These are phyloP conservation scores for Hypocryptadius cinnamomeus DNA, from an alignment of 2,113 vertebrate species.

Conservation along the genomic window DNA sequence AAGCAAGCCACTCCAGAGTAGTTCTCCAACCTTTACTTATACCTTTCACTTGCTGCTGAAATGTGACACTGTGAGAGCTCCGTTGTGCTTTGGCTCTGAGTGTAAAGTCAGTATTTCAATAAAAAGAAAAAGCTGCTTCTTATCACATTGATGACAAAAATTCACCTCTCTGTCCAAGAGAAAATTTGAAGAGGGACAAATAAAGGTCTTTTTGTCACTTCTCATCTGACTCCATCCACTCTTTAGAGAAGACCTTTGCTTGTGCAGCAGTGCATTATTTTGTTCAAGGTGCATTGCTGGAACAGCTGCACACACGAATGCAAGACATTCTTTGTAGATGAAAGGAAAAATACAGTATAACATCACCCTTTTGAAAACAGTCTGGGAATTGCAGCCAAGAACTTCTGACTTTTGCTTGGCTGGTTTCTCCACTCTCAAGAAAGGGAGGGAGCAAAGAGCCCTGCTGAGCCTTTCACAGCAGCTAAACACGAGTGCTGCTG, in stretches of 20 bases:
- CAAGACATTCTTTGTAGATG: conserved; percentile 27
- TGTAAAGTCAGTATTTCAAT: neutral
- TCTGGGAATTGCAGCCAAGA: conserved; percentile 15
- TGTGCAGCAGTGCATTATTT: neutral
- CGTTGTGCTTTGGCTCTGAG: neutral
- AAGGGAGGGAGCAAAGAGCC: neutral
- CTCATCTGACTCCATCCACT: neutral
- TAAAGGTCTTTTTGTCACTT: neutral
- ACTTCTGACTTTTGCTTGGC: conserved; percentile 38
- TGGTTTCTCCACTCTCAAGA: neutral
- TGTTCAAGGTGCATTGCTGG: neutral
- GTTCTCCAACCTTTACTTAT: neutral
- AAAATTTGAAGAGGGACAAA: neutral
- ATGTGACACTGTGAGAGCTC: neutral
- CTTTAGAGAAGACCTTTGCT: neutral
- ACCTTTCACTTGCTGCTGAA: neutral
- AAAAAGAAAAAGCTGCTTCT: neutral
- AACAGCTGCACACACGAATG: neutral
- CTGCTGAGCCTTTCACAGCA: neutral
- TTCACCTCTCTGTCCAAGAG: neutral
- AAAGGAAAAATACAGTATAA: conserved; percentile 36
- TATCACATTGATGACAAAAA: neutral
- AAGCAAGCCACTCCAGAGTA: neutral
- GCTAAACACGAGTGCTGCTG: neutral
- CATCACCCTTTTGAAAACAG: conserved; percentile 27